Conservation (phyloP, 2,888 invertebrate genomes). For the Ceriagrion tenellum region DNA sequence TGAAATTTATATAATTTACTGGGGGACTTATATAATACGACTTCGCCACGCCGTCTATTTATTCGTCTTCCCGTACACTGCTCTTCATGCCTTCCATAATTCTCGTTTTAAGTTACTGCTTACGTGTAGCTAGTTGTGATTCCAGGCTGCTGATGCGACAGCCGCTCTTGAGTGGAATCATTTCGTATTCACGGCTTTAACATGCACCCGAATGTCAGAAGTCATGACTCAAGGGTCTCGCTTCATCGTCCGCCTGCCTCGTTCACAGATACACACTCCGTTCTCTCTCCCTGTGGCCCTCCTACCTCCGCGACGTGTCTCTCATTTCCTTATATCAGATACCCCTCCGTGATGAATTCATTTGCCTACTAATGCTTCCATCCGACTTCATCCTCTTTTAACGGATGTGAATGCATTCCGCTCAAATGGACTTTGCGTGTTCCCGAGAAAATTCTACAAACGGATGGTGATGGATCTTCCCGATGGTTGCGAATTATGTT, state of each 20-base stretch:
- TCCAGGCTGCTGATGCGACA: background rate
- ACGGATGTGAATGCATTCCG: background rate
- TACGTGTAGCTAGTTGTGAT: background rate
- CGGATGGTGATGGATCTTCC: background rate
- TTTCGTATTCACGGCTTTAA: background rate
- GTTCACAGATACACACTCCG: background rate
- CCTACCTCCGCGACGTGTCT: background rate
- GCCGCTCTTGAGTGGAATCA: background rate
- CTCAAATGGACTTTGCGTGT: background rate
- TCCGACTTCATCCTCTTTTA: background rate
- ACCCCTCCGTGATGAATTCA: background rate
- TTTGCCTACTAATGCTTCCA: background rate
- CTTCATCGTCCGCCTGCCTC: background rate
- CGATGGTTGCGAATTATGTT: background rate
- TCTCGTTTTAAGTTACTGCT: background rate
- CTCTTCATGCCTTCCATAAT: background rate
- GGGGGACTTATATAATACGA: background rate
- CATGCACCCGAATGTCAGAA: constrained; percentile 3
- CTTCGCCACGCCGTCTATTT: background rate
- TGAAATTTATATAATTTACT: too few relatives aligned
- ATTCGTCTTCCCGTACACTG: background rate
- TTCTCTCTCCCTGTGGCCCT: background rate
- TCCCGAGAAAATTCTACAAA: background rate
- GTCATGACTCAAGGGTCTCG: background rate
- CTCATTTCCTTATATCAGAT: background rate